Evolutionary conservation across 2,888 invertebrate species (phyloP).

Genomic region (Mongoloraphidia duomilia): DNA sequence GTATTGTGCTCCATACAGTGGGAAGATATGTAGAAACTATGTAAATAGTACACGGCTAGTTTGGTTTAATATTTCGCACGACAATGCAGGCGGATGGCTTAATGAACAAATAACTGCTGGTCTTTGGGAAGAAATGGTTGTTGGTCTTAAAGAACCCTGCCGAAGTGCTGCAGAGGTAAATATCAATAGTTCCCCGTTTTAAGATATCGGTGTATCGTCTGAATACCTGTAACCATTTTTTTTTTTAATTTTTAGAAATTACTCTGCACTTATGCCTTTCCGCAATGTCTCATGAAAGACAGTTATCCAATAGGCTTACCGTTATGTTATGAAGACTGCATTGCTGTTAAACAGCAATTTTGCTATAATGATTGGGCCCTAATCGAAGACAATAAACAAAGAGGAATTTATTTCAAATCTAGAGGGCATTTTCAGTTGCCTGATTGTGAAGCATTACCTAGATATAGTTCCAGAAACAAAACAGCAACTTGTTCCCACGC

Average conservation of each 20-base stretch:
- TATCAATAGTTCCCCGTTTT: constrained; percentile 2
- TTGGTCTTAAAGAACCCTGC: constrained; percentile 67
- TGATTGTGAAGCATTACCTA: constrained; percentile 68
- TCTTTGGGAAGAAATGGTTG: constrained; percentile 77
- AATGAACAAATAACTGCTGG: constrained; percentile 75
- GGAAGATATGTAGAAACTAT: constrained; percentile 41
- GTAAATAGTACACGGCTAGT: constrained; percentile 34
- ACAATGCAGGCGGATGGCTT: constrained; percentile 54
- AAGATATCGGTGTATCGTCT: neutral
- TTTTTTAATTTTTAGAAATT: constrained; percentile 42
- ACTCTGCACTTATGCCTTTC: constrained; percentile 85
- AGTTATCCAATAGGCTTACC: constrained; percentile 58
- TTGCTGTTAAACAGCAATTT: constrained; percentile 77
- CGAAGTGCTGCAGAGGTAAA: constrained; percentile 67
- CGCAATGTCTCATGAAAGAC: constrained; percentile 58
- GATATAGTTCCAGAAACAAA: constrained; percentile 46
- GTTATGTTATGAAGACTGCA: constrained; percentile 85
- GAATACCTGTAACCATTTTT: neutral
- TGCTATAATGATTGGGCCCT: constrained; percentile 90
- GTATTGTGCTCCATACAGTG: constrained; percentile 78
- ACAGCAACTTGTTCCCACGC: constrained; percentile 66
- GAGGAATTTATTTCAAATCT: constrained; percentile 62
- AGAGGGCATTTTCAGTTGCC: constrained; percentile 80
- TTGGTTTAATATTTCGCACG: constrained; percentile 39
- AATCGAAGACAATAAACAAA: constrained; percentile 73